phyloP scores from a whole-genome alignment of 2,797 vertebrate genomes.

The Sebastes umbrosus region DNA sequence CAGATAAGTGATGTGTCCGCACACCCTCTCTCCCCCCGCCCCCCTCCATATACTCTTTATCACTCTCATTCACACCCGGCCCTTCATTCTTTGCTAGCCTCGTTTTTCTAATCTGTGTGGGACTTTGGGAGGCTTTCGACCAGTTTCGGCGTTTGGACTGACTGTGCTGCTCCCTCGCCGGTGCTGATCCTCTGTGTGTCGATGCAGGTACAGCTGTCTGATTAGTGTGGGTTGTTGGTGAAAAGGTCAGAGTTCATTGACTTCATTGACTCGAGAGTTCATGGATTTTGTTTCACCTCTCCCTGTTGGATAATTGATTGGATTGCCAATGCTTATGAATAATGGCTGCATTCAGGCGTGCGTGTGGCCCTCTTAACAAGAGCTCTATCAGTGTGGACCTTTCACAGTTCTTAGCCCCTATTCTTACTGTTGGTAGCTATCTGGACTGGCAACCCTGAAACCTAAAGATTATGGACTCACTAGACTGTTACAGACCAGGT shows the following conservation, averaged over 20 bases:
- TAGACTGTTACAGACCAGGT: neutral
- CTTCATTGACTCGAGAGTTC: constrained; percentile 61
- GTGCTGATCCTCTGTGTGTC: neutral
- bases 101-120: constrained; percentile 28
- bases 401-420: neutral
- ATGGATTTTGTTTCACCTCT: constrained; percentile 71
- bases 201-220: constrained; percentile 46
- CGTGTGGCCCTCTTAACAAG: constrained; percentile 21
- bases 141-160: neutral
- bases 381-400: constrained; percentile 10
- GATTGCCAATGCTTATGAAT: constrained; percentile 64
- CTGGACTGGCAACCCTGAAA: neutral
- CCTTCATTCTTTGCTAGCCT: neutral
- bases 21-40: neutral
- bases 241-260: constrained; percentile 71
- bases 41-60: constrained; percentile 15
- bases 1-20: constrained; percentile 64
- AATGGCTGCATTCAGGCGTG: constrained; percentile 48
- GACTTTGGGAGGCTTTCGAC: constrained; percentile 7
- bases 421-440: neutral
- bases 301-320: constrained; percentile 64
- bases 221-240: constrained; percentile 54
- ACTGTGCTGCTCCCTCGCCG: neutral
- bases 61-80: constrained; percentile 33
- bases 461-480: neutral